Evolutionary conservation across 2,113 vertebrate genomes (phyloP).

Genomic region (Trachemys scripta): DNA sequence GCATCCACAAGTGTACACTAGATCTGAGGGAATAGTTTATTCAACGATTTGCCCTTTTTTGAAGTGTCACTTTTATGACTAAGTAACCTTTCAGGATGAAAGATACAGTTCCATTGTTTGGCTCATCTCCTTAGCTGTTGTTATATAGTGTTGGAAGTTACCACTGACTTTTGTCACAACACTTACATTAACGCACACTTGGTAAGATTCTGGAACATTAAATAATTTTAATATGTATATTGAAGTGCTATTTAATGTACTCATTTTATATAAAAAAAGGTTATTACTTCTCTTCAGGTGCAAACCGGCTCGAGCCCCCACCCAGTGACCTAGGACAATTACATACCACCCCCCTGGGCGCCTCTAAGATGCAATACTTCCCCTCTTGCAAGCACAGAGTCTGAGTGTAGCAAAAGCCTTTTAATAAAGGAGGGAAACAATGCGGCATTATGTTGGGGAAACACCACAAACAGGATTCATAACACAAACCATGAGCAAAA

Average conservation of each 20-base stretch:
- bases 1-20: background rate
- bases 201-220: conserved; percentile 37
- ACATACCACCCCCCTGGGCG: too few species aligned
- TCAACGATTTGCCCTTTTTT: background rate
- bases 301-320: background rate
- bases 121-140: background rate
- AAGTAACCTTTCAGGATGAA: background rate
- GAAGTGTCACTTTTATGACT: background rate
- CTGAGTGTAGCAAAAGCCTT: too few species aligned
- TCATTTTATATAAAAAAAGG: conserved; percentile 46
- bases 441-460: too few species aligned
- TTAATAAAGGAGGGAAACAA: too few species aligned
- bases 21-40: background rate
- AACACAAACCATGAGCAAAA: too few species aligned
- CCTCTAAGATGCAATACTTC: too few species aligned
- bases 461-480: too few species aligned
- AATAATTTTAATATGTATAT: conserved; percentile 45
- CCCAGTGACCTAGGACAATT: too few species aligned
- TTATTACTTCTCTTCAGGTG: conserved; percentile 3
- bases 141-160: conserved; percentile 14
- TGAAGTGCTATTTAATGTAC: conserved; percentile 38
- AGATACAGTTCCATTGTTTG: background rate
- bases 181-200: conserved; percentile 39
- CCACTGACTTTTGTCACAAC: background rate
- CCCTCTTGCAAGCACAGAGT: too few species aligned